A percentile compares a stretch with the other conserved stretches of the same genome.
phyloP scores from a whole-genome alignment of 2,797 vertebrate genomes.

The Netta rufina region DNA sequence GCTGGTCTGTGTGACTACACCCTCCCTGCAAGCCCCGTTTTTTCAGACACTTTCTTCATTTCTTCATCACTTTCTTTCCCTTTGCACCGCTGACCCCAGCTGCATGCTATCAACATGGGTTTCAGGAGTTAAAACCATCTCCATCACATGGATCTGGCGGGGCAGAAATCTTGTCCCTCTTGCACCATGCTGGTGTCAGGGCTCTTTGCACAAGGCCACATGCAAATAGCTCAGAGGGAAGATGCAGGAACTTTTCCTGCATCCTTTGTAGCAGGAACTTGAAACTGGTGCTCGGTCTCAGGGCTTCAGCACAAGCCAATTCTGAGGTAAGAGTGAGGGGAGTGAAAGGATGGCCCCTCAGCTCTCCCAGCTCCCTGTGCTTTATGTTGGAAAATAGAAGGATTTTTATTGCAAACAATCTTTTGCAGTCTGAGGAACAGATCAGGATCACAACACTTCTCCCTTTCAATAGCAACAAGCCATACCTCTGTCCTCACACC shows the following conservation, averaged over 20 bases:
- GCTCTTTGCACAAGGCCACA: background rate
- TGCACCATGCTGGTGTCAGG: fast-evolving
- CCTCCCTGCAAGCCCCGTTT: no score
- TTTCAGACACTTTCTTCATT: no score
- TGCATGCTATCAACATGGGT: fast-evolving
- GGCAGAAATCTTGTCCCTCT: background rate
- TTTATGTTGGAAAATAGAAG: background rate
- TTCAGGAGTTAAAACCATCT: background rate
- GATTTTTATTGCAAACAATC: background rate
- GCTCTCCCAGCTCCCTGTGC: fast-evolving
- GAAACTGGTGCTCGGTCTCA: background rate
- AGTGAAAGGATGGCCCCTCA: background rate
- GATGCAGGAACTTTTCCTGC: fast-evolving
- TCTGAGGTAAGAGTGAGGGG: background rate
- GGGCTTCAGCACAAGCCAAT: background rate
- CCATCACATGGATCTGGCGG: background rate
- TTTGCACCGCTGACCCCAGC: background rate
- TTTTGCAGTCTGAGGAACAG: background rate
- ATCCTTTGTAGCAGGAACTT: background rate
- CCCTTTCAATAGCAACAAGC: background rate
- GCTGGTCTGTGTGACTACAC: no score
- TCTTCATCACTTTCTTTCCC: no score
- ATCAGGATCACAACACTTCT: background rate
- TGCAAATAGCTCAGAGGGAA: background rate
- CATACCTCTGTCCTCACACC: background rate